These are phyloP conservation scores for Strongylocentrotus purpuratus DNA, from an alignment of 35 echinoderm and acorn worm genomes.

Conservation along the genomic window DNA sequence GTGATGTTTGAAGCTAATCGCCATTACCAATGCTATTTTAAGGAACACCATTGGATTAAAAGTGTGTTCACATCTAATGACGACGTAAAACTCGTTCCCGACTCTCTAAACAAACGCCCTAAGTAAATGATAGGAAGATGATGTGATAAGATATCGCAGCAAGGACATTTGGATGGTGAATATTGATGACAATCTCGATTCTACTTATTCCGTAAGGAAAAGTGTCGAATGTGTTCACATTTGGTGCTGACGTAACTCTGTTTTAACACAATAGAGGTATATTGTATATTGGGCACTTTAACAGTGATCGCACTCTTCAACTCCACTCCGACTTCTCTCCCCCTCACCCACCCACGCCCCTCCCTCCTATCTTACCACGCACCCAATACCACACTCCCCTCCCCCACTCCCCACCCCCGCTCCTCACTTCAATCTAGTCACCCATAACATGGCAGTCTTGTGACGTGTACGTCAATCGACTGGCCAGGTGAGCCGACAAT, in stretches of 20 bases:
- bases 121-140: too few relatives aligned
- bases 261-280: neutral
- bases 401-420: neutral
- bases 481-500: conserved; percentile 51
- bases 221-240: neutral
- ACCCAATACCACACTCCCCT: neutral
- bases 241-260: neutral
- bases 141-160: too few relatives aligned
- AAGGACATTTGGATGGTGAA: too few relatives aligned
- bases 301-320: too few relatives aligned
- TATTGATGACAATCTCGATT: too few relatives aligned
- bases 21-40: too few relatives aligned
- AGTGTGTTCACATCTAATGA: neutral
- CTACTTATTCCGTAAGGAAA: neutral
- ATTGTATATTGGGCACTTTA: too few relatives aligned
- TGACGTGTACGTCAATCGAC: conserved; percentile 34
- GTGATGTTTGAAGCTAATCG: too few relatives aligned
- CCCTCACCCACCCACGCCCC: neutral
- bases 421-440: neutral
- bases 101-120: too few relatives aligned
- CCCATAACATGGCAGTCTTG: neutral
- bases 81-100: neutral
- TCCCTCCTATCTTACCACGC: neutral
- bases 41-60: neutral
- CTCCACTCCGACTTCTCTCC: too few relatives aligned